A percentile compares a stretch with the other conserved stretches of the same genome.
These are phyloP conservation scores for Callipepla squamata DNA, from an alignment of 2,113 vertebrate species.

Conservation along the genomic window DNA sequence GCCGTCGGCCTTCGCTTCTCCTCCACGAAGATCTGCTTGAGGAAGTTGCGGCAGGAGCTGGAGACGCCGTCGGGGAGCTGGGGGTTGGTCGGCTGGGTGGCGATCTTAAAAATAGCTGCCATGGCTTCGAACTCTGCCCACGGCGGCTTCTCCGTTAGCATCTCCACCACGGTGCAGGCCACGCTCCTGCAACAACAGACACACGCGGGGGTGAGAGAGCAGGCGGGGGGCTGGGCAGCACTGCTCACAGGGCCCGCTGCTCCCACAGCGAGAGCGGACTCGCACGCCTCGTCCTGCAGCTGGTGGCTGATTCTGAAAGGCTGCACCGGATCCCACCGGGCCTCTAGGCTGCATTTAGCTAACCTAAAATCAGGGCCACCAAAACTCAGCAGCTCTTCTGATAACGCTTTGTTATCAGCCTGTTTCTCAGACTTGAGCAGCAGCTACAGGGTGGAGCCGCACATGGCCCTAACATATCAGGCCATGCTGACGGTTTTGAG, in stretches of 20 bases:
- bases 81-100: conserved; percentile 91
- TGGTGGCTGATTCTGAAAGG: not conserved
- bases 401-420: not conserved
- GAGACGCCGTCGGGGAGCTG: conserved; percentile 85
- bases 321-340: not conserved
- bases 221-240: accelerated
- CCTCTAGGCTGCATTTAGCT: not conserved
- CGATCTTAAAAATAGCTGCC: conserved; percentile 93
- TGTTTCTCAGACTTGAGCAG: not conserved
- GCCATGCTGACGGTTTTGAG: not conserved
- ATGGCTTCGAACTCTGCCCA: conserved; percentile 94
- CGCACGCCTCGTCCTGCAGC: not conserved
- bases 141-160: conserved; percentile 91
- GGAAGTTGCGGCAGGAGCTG: conserved; percentile 85
- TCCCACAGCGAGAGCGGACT: accelerated
- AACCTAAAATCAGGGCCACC: not conserved
- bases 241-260: not conserved
- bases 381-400: not conserved
- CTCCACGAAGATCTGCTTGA: conserved; percentile 90
- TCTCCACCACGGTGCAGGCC: conserved; percentile 92
- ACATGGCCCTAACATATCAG: not conserved
- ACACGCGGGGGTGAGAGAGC: not conserved
- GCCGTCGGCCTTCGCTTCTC: conserved; percentile 91
- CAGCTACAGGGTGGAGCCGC: accelerated
- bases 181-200: conserved; percentile 80